phyloP scores from a whole-genome alignment of 2,113 vertebrate genomes.

The Nannobrachium achirus region DNA sequence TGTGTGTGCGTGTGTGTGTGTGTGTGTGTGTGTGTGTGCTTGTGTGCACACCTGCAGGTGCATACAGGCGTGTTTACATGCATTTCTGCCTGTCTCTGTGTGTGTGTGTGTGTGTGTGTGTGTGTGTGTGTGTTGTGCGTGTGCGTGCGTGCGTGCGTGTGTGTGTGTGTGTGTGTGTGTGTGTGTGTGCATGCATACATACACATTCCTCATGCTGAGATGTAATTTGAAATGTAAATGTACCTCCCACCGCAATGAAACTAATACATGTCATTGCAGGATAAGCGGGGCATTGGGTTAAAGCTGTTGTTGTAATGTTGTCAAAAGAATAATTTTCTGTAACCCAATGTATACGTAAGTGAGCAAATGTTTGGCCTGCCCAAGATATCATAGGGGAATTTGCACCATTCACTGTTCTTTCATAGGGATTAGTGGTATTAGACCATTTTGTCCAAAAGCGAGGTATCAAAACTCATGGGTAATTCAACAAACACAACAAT shows the following conservation, averaged over 20 bases:
- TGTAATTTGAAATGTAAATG: conserved; percentile 73
- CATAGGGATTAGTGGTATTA: conserved; percentile 75
- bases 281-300: conserved; percentile 70
- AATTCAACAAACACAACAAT: conserved; percentile 73
- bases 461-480: conserved; percentile 79
- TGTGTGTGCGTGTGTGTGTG: no score
- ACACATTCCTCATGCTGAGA: conserved; percentile 12
- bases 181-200: conserved; percentile 3
- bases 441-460: conserved; percentile 67
- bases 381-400: conserved; percentile 76
- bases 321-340: conserved; percentile 78
- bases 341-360: conserved; percentile 72
- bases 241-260: conserved; percentile 56
- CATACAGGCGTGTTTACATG: no score
- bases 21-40: no score
- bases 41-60: no score
- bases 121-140: conserved; percentile 2
- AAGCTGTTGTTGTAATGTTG: conserved; percentile 70
- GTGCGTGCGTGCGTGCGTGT: background rate
- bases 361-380: conserved; percentile 75
- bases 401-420: conserved; percentile 71
- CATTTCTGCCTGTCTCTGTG: background rate
- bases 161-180: conserved; percentile 16
- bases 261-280: conserved; percentile 62
- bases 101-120: background rate